A percentile compares a stretch with the other conserved stretches of the same genome.
phyloP scores from a whole-genome alignment of 2,797 vertebrate species.

The Sparus aurata region DNA sequence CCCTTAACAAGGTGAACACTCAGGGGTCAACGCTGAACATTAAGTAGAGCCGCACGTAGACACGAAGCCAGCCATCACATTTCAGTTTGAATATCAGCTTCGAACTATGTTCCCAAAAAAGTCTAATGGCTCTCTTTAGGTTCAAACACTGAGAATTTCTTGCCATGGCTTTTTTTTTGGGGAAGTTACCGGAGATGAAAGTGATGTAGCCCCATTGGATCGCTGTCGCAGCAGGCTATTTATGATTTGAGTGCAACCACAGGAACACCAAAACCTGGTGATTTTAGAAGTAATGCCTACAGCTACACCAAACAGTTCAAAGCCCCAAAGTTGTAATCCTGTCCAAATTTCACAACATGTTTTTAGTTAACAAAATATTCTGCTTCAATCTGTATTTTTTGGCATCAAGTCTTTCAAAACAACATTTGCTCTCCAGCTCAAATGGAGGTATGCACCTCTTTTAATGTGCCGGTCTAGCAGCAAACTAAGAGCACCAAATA shows the following conservation, averaged over 20 bases:
- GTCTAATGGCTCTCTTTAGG: constrained; percentile 39
- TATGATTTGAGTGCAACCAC: constrained; percentile 26
- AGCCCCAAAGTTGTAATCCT: no score
- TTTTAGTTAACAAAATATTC: no score
- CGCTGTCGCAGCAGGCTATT: constrained; percentile 14
- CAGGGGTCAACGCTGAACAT: constrained; percentile 75
- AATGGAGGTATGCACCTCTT: no score
- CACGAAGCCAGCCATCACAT: constrained; percentile 52
- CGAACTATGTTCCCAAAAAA: constrained; percentile 46
- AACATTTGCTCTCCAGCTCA: no score
- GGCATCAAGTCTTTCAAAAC: no score
- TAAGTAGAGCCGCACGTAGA: constrained; percentile 57
- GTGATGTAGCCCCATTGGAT: constrained; percentile 7
- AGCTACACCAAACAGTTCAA: no score
- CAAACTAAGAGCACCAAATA: no score
- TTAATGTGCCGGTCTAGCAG: no score
- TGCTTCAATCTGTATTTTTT: no score
- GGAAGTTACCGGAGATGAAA: constrained; percentile 27
- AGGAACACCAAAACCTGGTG: constrained; percentile 24
- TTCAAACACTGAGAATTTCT: constrained; percentile 39
- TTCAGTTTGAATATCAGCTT: constrained; percentile 65
- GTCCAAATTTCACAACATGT: no score
- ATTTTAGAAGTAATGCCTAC: constrained; percentile 14
- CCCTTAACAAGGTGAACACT: constrained; percentile 82
- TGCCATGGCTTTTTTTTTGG: not conserved